Conservation (phyloP, 2,888 invertebrate species). For the Ophion ventricosus region DNA sequence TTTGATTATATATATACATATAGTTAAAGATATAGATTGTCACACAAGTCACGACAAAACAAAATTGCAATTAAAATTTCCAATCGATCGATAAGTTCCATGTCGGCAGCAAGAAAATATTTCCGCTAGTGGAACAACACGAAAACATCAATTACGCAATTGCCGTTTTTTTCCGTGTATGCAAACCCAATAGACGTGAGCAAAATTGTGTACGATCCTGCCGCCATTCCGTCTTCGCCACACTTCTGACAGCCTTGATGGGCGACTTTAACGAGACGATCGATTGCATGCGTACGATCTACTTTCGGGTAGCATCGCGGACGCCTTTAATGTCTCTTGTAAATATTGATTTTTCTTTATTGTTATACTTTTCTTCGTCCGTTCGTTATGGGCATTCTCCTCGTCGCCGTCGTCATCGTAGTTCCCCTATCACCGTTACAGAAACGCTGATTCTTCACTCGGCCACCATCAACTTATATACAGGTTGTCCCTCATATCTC, state of each 20-base stretch:
- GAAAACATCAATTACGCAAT: conserved; percentile 1
- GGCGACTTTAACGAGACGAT: background rate
- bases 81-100: too few species aligned
- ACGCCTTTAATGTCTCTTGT: conserved; percentile 20
- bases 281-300: conserved; percentile 5
- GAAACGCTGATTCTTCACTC: conserved; percentile 24
- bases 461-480: background rate
- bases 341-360: conserved; percentile 56
- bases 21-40: too few species aligned
- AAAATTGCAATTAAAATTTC: too few species aligned
- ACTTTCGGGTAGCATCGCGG: background rate
- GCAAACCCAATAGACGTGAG: background rate
- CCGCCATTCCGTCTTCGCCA: background rate
- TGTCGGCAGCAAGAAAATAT: too few species aligned
- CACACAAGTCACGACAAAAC: too few species aligned
- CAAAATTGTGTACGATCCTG: background rate
- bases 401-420: background rate
- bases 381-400: conserved; percentile 9
- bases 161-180: background rate
- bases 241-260: background rate
- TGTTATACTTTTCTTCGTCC: conserved; percentile 18
- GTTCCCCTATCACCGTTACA: background rate
- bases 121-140: too few species aligned
- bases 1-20: too few species aligned
- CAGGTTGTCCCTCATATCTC: too few species aligned